phyloP scores from a whole-genome alignment of 2,797 vertebrate species.

The Eospalax fontanierii region DNA sequence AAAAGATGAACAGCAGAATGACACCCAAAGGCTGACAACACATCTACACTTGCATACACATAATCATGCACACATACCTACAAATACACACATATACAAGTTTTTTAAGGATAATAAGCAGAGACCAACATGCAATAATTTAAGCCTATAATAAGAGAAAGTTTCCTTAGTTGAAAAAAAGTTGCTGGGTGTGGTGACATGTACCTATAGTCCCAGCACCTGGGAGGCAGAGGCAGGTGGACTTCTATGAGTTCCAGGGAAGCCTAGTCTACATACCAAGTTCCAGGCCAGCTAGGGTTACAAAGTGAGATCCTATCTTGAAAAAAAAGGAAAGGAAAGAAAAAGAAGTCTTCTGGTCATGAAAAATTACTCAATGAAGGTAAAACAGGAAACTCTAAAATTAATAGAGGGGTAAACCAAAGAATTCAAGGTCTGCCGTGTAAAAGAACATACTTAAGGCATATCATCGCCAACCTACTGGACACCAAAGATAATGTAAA shows the following conservation, averaged over 20 bases:
- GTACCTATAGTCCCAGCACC: not conserved
- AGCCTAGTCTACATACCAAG: not conserved
- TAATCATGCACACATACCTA: not conserved
- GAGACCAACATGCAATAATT: not conserved
- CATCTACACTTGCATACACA: not conserved
- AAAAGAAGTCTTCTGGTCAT: not conserved
- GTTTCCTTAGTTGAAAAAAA: not conserved
- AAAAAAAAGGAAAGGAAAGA: not conserved
- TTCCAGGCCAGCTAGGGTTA: not conserved
- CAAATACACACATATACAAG: not conserved
- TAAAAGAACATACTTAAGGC: not conserved
- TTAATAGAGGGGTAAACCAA: not conserved
- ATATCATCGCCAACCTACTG: not conserved
- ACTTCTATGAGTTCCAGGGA: not conserved
- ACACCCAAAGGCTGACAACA: not conserved
- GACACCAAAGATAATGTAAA: constrained; percentile 5
- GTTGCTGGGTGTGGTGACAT: not conserved
- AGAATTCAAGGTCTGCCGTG: not conserved
- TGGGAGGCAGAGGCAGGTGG: not conserved
- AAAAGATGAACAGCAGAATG: not conserved
- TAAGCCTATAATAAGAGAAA: not conserved
- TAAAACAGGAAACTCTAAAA: not conserved
- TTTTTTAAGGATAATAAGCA: not conserved
- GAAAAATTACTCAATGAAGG: constrained; percentile 9
- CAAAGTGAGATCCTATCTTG: not conserved